Conservation (phyloP, 2,113 vertebrate species). For the Anseranas semipalmata region DNA sequence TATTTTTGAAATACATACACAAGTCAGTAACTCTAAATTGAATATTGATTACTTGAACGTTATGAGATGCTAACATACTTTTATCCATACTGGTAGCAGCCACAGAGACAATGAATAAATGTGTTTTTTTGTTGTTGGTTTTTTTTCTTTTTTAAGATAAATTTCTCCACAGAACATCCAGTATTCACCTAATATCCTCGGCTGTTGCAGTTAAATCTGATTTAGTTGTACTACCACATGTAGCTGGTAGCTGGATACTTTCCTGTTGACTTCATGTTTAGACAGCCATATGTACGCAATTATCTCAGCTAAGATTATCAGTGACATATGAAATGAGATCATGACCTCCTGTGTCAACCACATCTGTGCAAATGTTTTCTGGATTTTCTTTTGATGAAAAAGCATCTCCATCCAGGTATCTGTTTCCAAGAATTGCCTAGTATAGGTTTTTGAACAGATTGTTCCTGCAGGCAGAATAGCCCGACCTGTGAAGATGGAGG, state of each 20-base stretch:
- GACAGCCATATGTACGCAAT: constrained; percentile 36
- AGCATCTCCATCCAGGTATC: background rate
- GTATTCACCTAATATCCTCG: background rate
- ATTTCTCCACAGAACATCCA: background rate
- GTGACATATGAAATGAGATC: constrained; percentile 30
- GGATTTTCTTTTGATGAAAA: background rate
- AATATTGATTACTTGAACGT: background rate
- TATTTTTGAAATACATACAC: background rate
- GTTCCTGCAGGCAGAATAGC: background rate
- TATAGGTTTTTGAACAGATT: background rate
- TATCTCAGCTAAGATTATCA: constrained; percentile 27
- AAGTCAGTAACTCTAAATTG: background rate
- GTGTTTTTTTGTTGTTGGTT: background rate
- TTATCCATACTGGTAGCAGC: background rate
- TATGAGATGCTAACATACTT: background rate
- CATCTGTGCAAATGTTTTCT: background rate
- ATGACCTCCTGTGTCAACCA: background rate
- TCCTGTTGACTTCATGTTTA: constrained; percentile 55
- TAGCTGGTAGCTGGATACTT: constrained; percentile 41
- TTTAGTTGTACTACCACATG: constrained; percentile 21
- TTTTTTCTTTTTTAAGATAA: background rate
- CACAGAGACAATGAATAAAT: background rate
- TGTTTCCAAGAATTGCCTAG: background rate
- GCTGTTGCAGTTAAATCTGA: constrained; percentile 22
- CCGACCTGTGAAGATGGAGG: background rate